phyloP scores from a whole-genome alignment of 2,113 vertebrate species.

The Chiloscyllium plagiosum region DNA sequence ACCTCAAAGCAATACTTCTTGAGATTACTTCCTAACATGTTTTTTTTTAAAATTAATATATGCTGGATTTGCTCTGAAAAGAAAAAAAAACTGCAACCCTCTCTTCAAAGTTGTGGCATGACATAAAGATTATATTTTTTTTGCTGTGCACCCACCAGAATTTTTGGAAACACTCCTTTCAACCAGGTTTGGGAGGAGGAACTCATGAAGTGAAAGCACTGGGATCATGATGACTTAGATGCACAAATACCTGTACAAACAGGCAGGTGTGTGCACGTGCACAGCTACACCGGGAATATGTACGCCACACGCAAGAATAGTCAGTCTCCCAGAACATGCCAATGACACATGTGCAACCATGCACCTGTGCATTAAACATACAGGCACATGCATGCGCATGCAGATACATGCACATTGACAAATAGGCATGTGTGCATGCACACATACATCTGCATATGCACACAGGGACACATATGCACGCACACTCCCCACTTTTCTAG shows the following conservation, averaged over 20 bases:
- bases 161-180: not conserved
- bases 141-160: not conserved
- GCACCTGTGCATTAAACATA: not conserved
- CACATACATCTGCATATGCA: not conserved
- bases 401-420: not conserved
- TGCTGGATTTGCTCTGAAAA: slow-evolving; percentile 6
- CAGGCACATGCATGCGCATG: not conserved
- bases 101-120: not conserved
- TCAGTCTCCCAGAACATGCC: not conserved
- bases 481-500: not conserved
- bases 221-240: not conserved
- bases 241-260: not conserved
- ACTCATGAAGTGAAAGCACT: not conserved
- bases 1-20: slow-evolving; percentile 36
- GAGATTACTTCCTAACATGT: not conserved
- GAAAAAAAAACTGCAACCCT: not conserved
- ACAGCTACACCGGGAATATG: not conserved
- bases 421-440: not conserved
- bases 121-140: slow-evolving; percentile 2
- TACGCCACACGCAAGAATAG: not conserved
- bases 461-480: not conserved
- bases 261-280: not conserved
- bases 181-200: not conserved
- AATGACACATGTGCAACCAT: not conserved
- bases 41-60: not conserved